Base-by-base conservation (phyloP, 2,888 invertebrate species). In the Apodemia arnacis region DNA sequence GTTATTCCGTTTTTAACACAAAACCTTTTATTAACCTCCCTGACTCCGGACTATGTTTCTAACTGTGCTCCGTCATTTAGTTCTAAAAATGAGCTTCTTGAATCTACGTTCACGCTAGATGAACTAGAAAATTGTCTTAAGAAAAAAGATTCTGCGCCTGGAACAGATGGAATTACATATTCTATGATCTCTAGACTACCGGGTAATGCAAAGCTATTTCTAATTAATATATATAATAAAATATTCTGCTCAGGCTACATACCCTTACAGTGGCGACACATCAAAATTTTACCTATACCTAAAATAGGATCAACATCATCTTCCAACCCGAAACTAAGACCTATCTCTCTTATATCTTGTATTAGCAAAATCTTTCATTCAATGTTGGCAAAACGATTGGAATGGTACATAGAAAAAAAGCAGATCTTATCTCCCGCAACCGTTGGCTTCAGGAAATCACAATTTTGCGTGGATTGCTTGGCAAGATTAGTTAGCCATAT, bases 401-500 rank as follows among this genome's bases (percentile, higher is more conserved):
- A 41, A 31, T 85, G 75, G 73, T 82, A 15, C 18, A 70, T 44
- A 5, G 72, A 41, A 66, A 80, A 69, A 41, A 63, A 44, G 41
- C 66, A 21, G 63, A 80, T 74, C n/a, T 70, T 41, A 72, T 82
- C 27, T 31, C 83, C 76, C 21, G 34, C 34, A 11, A 83, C 80
- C 59, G 21, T 21, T 21, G 74, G 90, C 0, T 88, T 90, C 75
- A 24, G 88, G 41, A 82, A 59, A 77, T 73, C 54, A 15, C 72
- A 75, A 10, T 91, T 89, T 0, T 82, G 88, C 54, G 8, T 87
- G 3, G 85, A 83, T 31, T 80, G 83, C 63, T 11, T 90, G 8
- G 78, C 41, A 10, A 15, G 77, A 5, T 11, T 90, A 34, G 79
- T 84, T 2, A 27, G 83, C 21, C 44, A 72, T 11, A 80, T 91